These are phyloP conservation scores for Rhopalosiphum maidis DNA, from an alignment of 1,140 invertebrate species.

Conservation along the genomic window DNA sequence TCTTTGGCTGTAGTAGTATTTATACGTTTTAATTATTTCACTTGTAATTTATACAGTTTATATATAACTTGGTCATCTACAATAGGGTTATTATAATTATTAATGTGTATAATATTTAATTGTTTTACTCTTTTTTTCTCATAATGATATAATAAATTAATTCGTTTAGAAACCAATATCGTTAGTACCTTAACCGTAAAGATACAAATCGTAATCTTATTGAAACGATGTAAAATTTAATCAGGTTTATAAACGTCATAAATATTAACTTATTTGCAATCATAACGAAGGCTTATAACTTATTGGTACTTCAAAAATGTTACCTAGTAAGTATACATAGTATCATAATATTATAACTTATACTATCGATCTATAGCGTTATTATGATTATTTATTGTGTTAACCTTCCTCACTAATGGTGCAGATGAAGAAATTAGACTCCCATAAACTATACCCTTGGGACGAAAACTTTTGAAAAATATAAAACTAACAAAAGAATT, in stretches of 20 bases:
- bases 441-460: constrained; percentile 2
- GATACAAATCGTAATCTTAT: background rate
- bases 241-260: background rate
- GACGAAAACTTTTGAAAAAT: constrained; percentile 31
- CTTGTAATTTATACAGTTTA: background rate
- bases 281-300: constrained; percentile 13
- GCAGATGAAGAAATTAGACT: constrained; percentile 37
- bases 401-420: constrained; percentile 26
- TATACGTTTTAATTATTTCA: background rate
- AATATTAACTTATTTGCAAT: background rate
- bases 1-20: too few species aligned
- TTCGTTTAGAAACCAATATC: background rate
- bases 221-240: constrained; percentile 14
- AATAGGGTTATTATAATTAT: background rate
- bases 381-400: constrained; percentile 47
- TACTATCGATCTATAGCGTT: constrained; percentile 41
- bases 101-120: background rate
- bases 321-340: background rate
- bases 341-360: background rate
- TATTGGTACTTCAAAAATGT: constrained; percentile 10
- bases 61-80: background rate
- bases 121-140: background rate
- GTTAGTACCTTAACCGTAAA: background rate
- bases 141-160: background rate
- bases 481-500: constrained; percentile 5